These are phyloP conservation scores for Fratercula arctica DNA, from an alignment of 2,797 vertebrate species.

Conservation along the genomic window DNA sequence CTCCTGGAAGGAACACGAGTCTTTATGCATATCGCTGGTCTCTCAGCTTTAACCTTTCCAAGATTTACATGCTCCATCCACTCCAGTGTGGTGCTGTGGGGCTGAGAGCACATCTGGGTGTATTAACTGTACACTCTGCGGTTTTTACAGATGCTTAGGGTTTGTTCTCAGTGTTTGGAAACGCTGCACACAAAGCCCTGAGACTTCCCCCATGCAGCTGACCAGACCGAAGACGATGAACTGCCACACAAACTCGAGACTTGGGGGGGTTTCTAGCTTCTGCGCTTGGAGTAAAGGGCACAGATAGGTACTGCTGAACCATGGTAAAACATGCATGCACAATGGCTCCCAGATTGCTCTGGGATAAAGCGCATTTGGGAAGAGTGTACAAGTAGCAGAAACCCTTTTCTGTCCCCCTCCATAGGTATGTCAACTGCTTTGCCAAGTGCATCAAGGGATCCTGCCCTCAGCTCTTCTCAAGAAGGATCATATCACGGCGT, in stretches of 20 bases:
- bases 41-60: slow-evolving; percentile 57
- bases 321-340: neutral
- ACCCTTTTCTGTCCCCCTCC: neutral
- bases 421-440: neutral
- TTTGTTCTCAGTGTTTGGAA: slow-evolving; percentile 52
- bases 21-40: slow-evolving; percentile 39
- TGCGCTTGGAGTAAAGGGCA: neutral
- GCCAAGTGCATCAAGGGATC: neutral
- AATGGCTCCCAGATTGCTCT: neutral
- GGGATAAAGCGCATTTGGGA: neutral
- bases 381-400: neutral
- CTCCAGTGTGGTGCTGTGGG: neutral
- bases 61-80: slow-evolving; percentile 56
- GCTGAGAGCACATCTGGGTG: slow-evolving; percentile 65
- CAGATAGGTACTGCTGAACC: neutral
- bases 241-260: neutral
- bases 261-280: neutral
- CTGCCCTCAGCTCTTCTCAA: neutral
- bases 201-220: slow-evolving; percentile 7
- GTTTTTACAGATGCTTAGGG: slow-evolving; percentile 43
- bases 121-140: slow-evolving; percentile 54
- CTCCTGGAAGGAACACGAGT: slow-evolving; percentile 55
- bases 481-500: fast-evolving
- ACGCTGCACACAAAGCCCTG: neutral
- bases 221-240: neutral